phyloP scores from a whole-genome alignment of 2,797 vertebrate species.

The Lepidocolaptes lacrymiger region DNA sequence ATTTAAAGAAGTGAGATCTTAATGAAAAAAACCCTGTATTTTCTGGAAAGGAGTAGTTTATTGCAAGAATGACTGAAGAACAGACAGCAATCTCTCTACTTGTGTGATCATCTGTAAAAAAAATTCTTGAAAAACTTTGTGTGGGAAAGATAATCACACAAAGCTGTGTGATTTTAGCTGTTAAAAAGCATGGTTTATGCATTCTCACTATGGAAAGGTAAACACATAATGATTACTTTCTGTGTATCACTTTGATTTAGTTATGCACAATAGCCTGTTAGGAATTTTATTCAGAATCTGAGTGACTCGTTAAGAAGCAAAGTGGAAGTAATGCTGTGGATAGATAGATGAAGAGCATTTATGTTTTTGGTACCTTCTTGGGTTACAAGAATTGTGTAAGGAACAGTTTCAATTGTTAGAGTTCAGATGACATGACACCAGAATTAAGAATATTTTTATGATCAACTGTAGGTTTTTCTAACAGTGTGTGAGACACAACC shows the following conservation, averaged over 20 bases:
- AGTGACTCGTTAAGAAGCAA: conserved; percentile 1
- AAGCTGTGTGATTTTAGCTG: not conserved
- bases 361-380: not conserved
- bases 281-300: not conserved
- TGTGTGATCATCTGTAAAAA: not conserved
- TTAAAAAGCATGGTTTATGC: not conserved
- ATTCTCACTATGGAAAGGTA: not conserved
- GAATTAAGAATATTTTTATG: conserved; percentile 43
- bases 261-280: not conserved
- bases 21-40: not conserved
- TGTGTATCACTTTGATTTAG: not conserved
- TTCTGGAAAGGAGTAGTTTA: not conserved
- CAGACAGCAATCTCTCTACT: not conserved
- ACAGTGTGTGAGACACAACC: not conserved
- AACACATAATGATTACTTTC: not conserved
- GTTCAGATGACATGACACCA: not conserved
- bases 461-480: conserved; percentile 8
- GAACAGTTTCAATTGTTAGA: not conserved
- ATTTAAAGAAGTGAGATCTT: not conserved
- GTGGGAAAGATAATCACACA: not conserved
- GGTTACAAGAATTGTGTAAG: not conserved
- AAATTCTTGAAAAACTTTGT: not conserved
- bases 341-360: not conserved
- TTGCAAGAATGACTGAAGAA: not conserved
- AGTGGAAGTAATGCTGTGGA: not conserved